phyloP scores from a whole-genome alignment of 2,113 vertebrate species.

The Hiodon tergisus region DNA sequence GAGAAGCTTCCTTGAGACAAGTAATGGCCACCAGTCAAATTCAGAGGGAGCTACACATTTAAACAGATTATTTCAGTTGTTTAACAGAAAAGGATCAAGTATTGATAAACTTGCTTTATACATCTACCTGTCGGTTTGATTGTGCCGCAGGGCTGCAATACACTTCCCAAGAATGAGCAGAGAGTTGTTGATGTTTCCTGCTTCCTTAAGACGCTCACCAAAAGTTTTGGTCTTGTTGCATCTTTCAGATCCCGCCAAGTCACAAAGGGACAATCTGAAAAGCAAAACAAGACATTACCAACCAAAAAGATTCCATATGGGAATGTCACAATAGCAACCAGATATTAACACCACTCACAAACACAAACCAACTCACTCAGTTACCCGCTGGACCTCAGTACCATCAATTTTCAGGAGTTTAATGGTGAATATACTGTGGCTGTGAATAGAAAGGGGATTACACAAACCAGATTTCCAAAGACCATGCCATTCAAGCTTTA shows the following conservation, averaged over 20 bases:
- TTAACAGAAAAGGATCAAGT: no score
- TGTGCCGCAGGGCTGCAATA: slow-evolving; percentile 74
- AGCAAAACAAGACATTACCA: neutral
- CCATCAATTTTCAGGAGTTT: slow-evolving; percentile 69
- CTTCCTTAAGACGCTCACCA: slow-evolving; percentile 81
- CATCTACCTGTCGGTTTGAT: slow-evolving; percentile 68
- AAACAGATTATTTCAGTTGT: no score
- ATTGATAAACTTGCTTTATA: no score
- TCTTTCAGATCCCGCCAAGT: slow-evolving; percentile 82
- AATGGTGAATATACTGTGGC: slow-evolving; percentile 83
- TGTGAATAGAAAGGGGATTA: slow-evolving; percentile 42
- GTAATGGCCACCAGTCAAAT: no score
- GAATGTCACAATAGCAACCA: neutral
- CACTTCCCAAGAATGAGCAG: slow-evolving; percentile 85
- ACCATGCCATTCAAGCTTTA: neutral
- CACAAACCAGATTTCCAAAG: neutral
- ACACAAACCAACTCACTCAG: slow-evolving; percentile 63
- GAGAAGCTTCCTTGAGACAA: no score
- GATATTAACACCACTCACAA: neutral
- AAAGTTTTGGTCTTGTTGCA: slow-evolving; percentile 81
- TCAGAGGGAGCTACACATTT: no score
- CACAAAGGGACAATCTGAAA: slow-evolving; percentile 76
- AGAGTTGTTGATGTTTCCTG: slow-evolving; percentile 85
- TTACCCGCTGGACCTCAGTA: slow-evolving; percentile 53
- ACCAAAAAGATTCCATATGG: no score